Conservation (phyloP, 1,140 invertebrate genomes). For the Caenorhabditis remanei region DNA sequence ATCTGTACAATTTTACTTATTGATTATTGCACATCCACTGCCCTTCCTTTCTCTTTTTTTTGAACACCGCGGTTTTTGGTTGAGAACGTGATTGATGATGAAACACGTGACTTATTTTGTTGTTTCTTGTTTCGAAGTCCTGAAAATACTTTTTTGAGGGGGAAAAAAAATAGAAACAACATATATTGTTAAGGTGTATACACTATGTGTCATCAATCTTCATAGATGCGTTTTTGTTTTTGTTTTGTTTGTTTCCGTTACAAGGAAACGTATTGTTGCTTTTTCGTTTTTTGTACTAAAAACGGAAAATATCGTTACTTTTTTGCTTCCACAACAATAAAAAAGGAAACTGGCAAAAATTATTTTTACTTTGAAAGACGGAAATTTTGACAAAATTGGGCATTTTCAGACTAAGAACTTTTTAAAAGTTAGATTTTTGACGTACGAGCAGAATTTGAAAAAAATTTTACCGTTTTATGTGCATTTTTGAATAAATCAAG, state of each 20-base stretch:
- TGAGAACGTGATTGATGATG: slow-evolving; percentile 30
- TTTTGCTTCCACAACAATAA: no score
- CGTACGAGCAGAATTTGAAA: no score
- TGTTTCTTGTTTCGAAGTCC: slow-evolving; percentile 8
- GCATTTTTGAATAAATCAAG: no score
- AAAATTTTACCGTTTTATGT: no score
- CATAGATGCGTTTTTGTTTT: not conserved
- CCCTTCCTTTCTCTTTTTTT: slow-evolving; percentile 1
- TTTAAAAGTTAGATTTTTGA: no score
- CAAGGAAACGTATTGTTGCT: not conserved
- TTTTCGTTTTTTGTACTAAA: not conserved
- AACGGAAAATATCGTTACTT: not conserved
- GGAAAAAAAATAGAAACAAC: not conserved
- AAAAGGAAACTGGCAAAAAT: no score
- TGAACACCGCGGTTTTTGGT: not conserved
- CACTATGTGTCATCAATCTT: not conserved
- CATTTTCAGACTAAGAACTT: no score
- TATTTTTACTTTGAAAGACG: no score
- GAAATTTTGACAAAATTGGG: no score
- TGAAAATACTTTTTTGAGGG: not conserved
- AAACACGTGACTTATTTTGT: slow-evolving; percentile 40
- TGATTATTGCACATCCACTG: not conserved
- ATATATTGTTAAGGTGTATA: not conserved
- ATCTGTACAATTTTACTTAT: slow-evolving; percentile 16
- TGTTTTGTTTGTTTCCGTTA: not conserved